Evolutionary conservation across 2,797 vertebrate genomes (phyloP), one percentile per base, ranked within the genome.

Genomic region (Gallirallus australis): DNA sequence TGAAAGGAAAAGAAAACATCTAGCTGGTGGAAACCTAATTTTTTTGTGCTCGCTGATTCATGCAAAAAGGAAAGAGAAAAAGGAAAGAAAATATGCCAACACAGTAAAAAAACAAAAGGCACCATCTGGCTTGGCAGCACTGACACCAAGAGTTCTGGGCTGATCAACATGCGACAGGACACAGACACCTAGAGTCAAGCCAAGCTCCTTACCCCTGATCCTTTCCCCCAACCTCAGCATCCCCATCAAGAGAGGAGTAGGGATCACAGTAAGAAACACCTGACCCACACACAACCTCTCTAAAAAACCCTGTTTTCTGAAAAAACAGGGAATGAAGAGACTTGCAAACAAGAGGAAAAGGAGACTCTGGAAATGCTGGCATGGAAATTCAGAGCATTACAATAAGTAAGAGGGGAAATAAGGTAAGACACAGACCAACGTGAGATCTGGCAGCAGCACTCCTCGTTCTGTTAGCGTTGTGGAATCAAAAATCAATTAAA

Each of bases 41-140:
- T 53, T 42, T 76, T 65, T 53, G 48, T 85, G 88, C 82, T 73
- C 24, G 33, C 85, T 85, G 86, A 96, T 87, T 94, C 85, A 94
- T 54, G 79, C 71, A 53, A 48, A 68, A 57, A 79, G 59, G 71
- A 71, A 64, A 90, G 59, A 68, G 50, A 68, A 88, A 71, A 54
- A 45, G 56, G 40, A 80, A 75, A 30, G 40, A 79, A 90, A 90
- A 40, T 28, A 40, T 0, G 0, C 35, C 78, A 71, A 12, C 15
- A 21, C 15, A 35, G 53, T 39, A 18, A 42, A 76, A 28, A 52
- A 93, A 87, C 66, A 82, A 84, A 83, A 94, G 75, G 30, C 70
- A 93, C 88, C 82, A 91, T 79, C 78, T 93, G 90, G 65, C 57
- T 53, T 60, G 33, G 64, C 48, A 81, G 69, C 52, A 53, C 27